phyloP scores from a whole-genome alignment of 1,140 invertebrate species.

The Araneus ventricosus region DNA sequence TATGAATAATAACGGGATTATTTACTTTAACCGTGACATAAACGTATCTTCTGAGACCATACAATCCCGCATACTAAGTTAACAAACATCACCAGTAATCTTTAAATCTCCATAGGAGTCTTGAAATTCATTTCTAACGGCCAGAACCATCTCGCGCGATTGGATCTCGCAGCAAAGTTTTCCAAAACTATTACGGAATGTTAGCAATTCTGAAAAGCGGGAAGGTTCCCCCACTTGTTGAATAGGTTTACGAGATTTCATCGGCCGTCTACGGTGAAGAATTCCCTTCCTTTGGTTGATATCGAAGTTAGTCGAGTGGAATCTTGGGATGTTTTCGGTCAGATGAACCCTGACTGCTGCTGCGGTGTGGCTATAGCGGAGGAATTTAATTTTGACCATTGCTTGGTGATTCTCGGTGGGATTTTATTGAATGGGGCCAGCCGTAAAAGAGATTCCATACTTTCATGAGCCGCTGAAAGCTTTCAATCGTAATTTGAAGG shows the following conservation, averaged over 20 bases:
- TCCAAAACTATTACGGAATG: neutral
- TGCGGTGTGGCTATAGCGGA: neutral
- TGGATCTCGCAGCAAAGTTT: neutral
- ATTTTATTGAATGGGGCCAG: neutral
- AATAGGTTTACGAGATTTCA: neutral
- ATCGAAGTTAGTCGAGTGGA: neutral
- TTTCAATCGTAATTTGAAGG: neutral
- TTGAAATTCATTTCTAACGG: neutral
- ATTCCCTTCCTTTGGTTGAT: neutral
- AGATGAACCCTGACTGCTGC: neutral
- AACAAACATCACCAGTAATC: too few relatives aligned
- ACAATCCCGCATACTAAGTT: too few relatives aligned
- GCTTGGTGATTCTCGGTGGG: neutral
- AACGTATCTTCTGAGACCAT: too few relatives aligned
- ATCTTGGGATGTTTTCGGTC: neutral
- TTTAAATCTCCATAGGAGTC: too few relatives aligned
- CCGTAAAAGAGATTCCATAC: neutral
- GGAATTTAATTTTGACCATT: constrained; percentile 33
- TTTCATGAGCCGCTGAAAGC: neutral
- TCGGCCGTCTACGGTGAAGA: neutral
- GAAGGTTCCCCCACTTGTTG: neutral
- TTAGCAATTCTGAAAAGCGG: neutral
- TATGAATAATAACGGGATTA: too few relatives aligned
- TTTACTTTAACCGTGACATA: too few relatives aligned
- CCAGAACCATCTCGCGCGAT: neutral